These are phyloP conservation scores for Lepus oiostolus DNA, from an alignment of 2,797 vertebrate genomes.

Conservation along the genomic window DNA sequence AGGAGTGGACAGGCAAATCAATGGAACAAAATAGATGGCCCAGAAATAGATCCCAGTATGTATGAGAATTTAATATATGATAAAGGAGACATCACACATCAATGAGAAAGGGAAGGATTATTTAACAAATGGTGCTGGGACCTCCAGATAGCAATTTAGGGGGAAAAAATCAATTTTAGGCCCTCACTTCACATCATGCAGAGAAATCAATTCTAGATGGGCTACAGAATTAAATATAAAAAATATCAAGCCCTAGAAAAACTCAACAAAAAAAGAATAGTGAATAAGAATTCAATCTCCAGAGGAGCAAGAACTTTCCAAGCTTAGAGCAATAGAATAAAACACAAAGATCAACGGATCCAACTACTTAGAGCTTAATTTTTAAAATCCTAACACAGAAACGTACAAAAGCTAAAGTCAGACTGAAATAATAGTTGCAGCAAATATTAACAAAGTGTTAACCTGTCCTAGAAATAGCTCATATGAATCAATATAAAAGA, in stretches of 20 bases:
- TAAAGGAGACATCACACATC: conserved; percentile 56
- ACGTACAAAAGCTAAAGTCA: conserved; percentile 13
- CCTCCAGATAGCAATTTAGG: conserved; percentile 52
- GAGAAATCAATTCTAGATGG: conserved; percentile 73
- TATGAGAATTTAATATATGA: conserved; percentile 59
- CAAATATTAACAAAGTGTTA: background rate
- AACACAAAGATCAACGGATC: conserved; percentile 50
- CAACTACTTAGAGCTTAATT: conserved; percentile 4
- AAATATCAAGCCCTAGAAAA: conserved; percentile 69
- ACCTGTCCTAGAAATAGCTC: conserved; percentile 13
- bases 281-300: background rate
- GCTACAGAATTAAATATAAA: conserved; percentile 67
- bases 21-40: conserved; percentile 59
- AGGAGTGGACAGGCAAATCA: conserved; percentile 43
- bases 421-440: conserved; percentile 12
- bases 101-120: conserved; percentile 53
- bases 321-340: background rate
- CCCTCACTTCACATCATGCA: conserved; percentile 60
- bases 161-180: conserved; percentile 59
- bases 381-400: conserved; percentile 6
- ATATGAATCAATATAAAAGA: conserved; percentile 39
- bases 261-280: conserved; percentile 43
- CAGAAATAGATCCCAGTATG: conserved; percentile 28
- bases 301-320: no score
- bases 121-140: conserved; percentile 62